phyloP scores from a whole-genome alignment of 2,113 vertebrate species.

The Gymnobelideus leadbeateri region DNA sequence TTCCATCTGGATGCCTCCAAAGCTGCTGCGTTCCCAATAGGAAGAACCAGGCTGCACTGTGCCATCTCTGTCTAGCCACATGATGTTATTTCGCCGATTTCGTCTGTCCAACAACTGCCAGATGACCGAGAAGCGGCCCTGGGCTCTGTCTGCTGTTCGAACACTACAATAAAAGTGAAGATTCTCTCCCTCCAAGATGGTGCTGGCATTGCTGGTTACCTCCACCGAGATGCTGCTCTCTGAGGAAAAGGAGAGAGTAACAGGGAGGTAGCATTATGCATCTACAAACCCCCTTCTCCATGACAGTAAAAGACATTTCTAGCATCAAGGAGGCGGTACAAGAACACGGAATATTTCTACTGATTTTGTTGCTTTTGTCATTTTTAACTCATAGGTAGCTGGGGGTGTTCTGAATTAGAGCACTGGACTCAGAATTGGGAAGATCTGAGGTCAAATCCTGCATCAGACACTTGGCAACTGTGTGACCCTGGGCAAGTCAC shows the following conservation, averaged over 20 bases:
- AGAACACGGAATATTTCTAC: neutral
- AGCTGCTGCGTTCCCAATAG: slow-evolving; percentile 92
- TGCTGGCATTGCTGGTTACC: slow-evolving; percentile 91
- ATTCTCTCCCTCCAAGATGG: slow-evolving; percentile 92
- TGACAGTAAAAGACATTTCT: neutral
- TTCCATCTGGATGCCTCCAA: slow-evolving; percentile 92
- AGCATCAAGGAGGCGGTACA: neutral
- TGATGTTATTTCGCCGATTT: slow-evolving; percentile 87
- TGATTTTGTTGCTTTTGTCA: neutral
- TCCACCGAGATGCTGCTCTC: slow-evolving; percentile 95
- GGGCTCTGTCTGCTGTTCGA: slow-evolving; percentile 82
- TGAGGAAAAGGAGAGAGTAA: slow-evolving; percentile 77
- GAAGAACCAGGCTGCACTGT: slow-evolving; percentile 87
- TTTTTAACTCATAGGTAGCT: neutral
- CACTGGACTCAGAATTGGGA: neutral
- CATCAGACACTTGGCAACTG: neutral
- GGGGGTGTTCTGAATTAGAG: neutral
- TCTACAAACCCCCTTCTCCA: neutral
- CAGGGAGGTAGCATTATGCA: neutral
- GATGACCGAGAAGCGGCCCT: slow-evolving; percentile 89
- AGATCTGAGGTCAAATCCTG: neutral
- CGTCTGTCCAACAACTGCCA: slow-evolving; percentile 93
- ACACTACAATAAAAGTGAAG: slow-evolving; percentile 91
- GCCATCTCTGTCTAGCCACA: slow-evolving; percentile 92
- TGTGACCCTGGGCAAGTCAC: neutral